Evolutionary conservation across 1,140 invertebrate genomes (phyloP), one percentile per base, ranked within the genome.

Genomic region (Dinoponera quadriceps): DNA sequence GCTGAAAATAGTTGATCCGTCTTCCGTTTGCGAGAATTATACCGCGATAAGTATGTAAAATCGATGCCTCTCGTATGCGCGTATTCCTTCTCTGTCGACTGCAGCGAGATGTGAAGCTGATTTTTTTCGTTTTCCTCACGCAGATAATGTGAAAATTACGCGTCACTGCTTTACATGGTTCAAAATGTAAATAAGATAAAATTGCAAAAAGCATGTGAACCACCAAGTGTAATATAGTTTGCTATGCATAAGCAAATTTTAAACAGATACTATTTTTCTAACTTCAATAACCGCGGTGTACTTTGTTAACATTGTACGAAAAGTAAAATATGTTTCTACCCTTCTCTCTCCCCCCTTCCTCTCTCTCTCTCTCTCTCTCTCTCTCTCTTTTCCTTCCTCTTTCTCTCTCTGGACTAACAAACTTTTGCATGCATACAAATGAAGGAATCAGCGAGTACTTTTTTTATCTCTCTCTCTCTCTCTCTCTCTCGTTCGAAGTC

Each of bases 221-320:
- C 5, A n/a, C 20, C 27, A 18, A 25, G 22, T 51, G 3, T 33
- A 27, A 78, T 78, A 54, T 38, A 27, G 44, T 55, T 27, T 69
- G 33, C 38, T 55, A 68, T 66, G 14, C 63, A 69, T 27, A 69
- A 78, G 22, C 49, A 22, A 69, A 38, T 77, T 77, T 77, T 51
- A 69, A 55, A 51, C 49, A 44, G 65, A 18, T 13, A 44, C 49
- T 44, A 20, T 80, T 78, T 14, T n/a, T 57, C n/a, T 57, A 71
- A 80, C 27, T 65, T 51, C 20, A 25, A 27, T 55, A 20, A 9
- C 44, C 25, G 38, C 16, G 25, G 55, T 29, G 20, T 29, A 44
- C 69, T 44, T 57, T 22, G 33, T 69, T 57, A 38, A 57, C 57
- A 71, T 71, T 57, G 33, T 33, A 71, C 25, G 16, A 11, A 57